Conservation (phyloP, 2,888 invertebrate genomes). For the Drosophila sordidapex region DNA sequence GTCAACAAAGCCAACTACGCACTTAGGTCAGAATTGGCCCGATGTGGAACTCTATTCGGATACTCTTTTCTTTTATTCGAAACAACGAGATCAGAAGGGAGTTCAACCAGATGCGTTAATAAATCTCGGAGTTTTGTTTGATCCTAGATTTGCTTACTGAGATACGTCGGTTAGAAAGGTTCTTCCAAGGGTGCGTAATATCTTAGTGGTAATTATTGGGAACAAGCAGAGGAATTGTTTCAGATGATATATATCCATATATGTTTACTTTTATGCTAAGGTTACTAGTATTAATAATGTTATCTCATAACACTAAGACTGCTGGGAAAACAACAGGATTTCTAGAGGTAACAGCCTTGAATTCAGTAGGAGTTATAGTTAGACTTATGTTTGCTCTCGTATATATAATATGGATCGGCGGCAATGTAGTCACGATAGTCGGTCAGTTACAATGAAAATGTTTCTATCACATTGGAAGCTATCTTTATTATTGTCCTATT, state of each 20-base stretch:
- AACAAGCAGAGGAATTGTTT: background rate
- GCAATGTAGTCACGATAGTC: background rate
- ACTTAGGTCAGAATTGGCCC: background rate
- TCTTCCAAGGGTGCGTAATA: accelerated
- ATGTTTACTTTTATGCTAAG: no score
- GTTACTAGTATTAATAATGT: no score
- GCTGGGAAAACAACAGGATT: no score
- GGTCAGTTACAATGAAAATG: background rate
- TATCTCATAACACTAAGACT: no score
- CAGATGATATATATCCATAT: no score
- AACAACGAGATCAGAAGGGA: background rate
- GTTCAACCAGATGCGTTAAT: background rate
- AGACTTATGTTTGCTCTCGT: background rate
- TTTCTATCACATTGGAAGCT: background rate
- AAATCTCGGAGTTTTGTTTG: background rate
- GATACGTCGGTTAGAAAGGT: background rate
- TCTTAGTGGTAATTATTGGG: no score
- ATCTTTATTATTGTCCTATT: background rate
- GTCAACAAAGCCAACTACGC: background rate
- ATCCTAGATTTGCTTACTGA: accelerated
- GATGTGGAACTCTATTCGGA: background rate
- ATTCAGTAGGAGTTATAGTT: background rate
- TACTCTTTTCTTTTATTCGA: background rate
- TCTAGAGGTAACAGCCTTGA: no score
- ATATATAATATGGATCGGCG: background rate